These are phyloP conservation scores for Hipposideros larvatus DNA, from an alignment of 2,797 vertebrate genomes.

Conservation along the genomic window DNA sequence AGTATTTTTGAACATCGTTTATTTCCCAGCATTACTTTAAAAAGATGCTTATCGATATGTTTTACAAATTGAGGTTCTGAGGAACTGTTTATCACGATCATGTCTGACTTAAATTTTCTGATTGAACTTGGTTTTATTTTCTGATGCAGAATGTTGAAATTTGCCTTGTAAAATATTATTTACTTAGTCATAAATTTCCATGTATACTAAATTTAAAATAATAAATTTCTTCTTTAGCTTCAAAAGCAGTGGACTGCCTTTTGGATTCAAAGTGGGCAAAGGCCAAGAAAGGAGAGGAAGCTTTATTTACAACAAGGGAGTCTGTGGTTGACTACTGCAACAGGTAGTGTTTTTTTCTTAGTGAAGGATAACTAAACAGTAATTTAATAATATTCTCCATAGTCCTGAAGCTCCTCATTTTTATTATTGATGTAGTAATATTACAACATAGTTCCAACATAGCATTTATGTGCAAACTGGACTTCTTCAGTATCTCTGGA, in stretches of 20 bases:
- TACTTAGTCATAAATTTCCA: constrained; percentile 3
- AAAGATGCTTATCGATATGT: constrained; percentile 24
- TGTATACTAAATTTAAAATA: constrained; percentile 63
- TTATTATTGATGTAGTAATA: background rate
- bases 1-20: constrained; percentile 56
- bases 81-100: constrained; percentile 8
- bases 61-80: constrained; percentile 50
- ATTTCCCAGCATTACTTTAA: constrained; percentile 52
- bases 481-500: constrained; percentile 48
- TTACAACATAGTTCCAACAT: background rate
- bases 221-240: constrained; percentile 89
- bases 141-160: constrained; percentile 43
- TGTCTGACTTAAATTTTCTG: constrained; percentile 51
- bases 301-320: constrained; percentile 97
- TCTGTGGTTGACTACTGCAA: constrained; percentile 98
- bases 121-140: constrained; percentile 64
- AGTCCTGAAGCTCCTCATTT: background rate
- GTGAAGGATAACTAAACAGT: constrained; percentile 28
- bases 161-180: constrained; percentile 60
- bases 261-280: constrained; percentile 99
- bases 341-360: constrained; percentile 90
- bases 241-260: constrained; percentile 98
- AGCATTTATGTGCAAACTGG: constrained; percentile 30
- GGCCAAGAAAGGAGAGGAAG: constrained; percentile 97
- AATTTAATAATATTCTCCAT: background rate